Base-by-base conservation (phyloP, 2,113 vertebrate species). In the Centrocercus urophasianus region DNA sequence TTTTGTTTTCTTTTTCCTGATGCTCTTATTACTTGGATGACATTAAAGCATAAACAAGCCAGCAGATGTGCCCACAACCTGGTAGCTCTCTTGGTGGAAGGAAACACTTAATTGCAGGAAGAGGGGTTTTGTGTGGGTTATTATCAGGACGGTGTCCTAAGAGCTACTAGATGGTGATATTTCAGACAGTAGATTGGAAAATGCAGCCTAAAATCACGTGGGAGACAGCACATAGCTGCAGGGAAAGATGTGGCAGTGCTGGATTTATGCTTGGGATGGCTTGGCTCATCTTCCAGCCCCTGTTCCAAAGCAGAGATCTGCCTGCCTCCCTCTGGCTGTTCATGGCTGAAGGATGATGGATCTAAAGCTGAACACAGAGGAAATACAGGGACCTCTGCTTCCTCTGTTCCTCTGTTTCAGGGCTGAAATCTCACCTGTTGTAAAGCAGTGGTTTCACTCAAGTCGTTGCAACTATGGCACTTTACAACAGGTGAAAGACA, bases 61-160 rank as follows among this genome's bases (percentile, higher is more conserved):
- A 93, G 82, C 95, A 95, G 94, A 96, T 95, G 93, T 94, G 93
- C 90, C 86, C 92, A 43, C 94, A 96, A 90, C 90, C 95, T 93
- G 88, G 88, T 75, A 66, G 63, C 66, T 95, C 88, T 92, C 88
- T 86, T 43, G 65, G 88, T 76, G 80, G 63, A 93, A 95, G 80
- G 83, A 93, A 96, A 76, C 63, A 67, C 34, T 89, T 77, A 83
- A 89, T 70, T 83, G 80, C 61, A 90, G 66, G 77, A 90, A 86
- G 73, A 89, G 66, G 66, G 42, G 32, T 19, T 92, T 88, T 94
- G 42, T 81, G 34, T 65, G 34, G 65, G 40, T 86, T 91, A 63
- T 54, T 81, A 67, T 3, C 24, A 40, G 76, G 63, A 69, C 45
- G 63, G 57, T 66, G 88, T 81, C 79, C 66, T 86, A 65, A 87